Evolutionary conservation across 2,113 vertebrate species (phyloP), one percentile per base, ranked within the genome.

Genomic region (Peromyscus californicus): DNA sequence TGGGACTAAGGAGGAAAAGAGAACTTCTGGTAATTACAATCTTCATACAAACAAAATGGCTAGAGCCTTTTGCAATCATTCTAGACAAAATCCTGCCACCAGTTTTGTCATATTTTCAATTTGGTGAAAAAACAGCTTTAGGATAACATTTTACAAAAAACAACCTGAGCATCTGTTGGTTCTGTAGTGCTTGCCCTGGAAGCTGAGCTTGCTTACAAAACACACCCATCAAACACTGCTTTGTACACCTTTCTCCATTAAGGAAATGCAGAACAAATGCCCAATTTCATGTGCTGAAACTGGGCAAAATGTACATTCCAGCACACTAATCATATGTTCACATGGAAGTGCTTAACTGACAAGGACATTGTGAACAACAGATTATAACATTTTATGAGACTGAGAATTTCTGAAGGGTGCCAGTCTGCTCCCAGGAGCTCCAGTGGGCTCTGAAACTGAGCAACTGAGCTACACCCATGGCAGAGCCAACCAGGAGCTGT

Each of bases 81-180:
- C 39, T 8, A 1, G 57, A 21, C 0, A 17, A 24, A 45, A 13
- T 13, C 10, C 0, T 22, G 0, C 7, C 22, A 9, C 13, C 7
- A 39, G 26, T 24, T 2, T 26, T 2, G 0, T 0, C 0, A 0
- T 15, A 2, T 0, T 54, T 33, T 24, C 1, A 5, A 5, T 0
- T 11, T 15, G 21, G 29, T 36, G 31, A 36, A 6, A 6, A 63
- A 16, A 6, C 16, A 16, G 45, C 48, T 42, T 21, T 0, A 24
- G 8, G 36, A 6, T 1, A n/a, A 65, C 16, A 1, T 42, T 19
- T 72, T 33, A n/a, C 7, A 1, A 0, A 1, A 0, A 17, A 0
- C 15, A 7, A 24, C 1, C 13, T 2, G 0, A 3, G 5, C 3
- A 3, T 17, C 69, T 33, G 0, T 21, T 0, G 12, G 33, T 2